Conservation (phyloP, 1,140 invertebrate species). For the Daktulosphaira vitifoliae region DNA sequence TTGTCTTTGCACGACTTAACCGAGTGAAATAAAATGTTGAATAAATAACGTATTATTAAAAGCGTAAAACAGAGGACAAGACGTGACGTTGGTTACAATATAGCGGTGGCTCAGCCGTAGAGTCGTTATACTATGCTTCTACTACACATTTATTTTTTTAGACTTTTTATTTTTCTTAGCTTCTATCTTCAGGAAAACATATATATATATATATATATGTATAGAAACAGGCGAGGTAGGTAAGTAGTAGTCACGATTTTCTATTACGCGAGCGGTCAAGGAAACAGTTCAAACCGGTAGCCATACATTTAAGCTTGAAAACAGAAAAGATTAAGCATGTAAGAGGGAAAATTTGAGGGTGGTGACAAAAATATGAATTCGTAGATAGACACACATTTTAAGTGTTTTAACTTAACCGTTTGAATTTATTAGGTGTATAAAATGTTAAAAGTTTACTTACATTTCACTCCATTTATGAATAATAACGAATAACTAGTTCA, state of each 20-base stretch:
- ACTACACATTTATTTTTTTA: not conserved
- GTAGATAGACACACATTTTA: too few species aligned
- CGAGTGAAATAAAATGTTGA: too few species aligned
- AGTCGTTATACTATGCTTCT: not conserved
- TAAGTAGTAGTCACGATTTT: slow-evolving; percentile 12
- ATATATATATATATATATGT: too few species aligned
- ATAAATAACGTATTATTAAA: slow-evolving; percentile 1
- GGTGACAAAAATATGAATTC: too few species aligned
- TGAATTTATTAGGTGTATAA: too few species aligned
- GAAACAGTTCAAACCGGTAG: slow-evolving; percentile 10
- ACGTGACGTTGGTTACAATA: slow-evolving; percentile 22
- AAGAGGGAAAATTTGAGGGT: too few species aligned
- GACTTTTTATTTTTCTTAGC: not conserved
- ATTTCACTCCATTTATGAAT: too few species aligned
- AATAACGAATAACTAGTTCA: too few species aligned
- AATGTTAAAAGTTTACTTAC: too few species aligned
- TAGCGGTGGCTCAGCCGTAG: not conserved
- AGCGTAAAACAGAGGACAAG: slow-evolving; percentile 26
- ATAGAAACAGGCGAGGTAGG: not conserved
- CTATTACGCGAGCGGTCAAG: slow-evolving; percentile 1
- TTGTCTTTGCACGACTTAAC: too few species aligned
- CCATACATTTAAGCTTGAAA: not conserved
- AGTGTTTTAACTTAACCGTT: too few species aligned
- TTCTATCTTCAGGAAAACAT: slow-evolving; percentile 4
- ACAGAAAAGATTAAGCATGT: slow-evolving; percentile 5